phyloP scores from a whole-genome alignment of 2,113 vertebrate genomes.

The Myotis davidii region DNA sequence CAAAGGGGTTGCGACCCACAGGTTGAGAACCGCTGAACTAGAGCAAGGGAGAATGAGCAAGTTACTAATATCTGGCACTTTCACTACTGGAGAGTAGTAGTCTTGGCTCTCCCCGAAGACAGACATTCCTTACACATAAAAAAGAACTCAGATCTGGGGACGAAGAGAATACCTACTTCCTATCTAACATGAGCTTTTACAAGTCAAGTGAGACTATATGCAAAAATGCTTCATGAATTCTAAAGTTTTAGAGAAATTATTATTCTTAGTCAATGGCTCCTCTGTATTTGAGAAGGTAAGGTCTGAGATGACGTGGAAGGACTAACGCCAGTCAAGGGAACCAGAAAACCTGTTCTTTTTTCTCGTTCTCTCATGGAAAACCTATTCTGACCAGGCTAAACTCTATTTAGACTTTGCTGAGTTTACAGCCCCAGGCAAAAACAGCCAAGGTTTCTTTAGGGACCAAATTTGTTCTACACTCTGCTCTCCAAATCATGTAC shows the following conservation, averaged over 20 bases:
- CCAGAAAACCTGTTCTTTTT: neutral
- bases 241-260: neutral
- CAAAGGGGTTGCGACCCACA: too few species aligned
- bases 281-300: neutral
- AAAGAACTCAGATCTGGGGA: neutral
- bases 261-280: neutral
- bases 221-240: neutral
- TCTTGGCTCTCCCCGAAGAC: neutral
- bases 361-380: constrained; percentile 10
- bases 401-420: constrained; percentile 1
- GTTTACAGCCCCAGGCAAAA: constrained; percentile 10
- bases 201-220: neutral
- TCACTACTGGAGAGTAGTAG: neutral
- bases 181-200: neutral
- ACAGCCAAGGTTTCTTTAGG: neutral
- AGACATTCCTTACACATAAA: neutral
- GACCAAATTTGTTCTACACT: neutral
- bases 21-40: too few species aligned
- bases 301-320: neutral
- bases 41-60: neutral
- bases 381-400: neutral
- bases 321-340: neutral
- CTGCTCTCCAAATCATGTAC: neutral
- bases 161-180: neutral
- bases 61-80: neutral